A percentile compares a stretch with the other conserved stretches of the same genome.
Evolutionary conservation across 23 tunicate genomes (phyloP).

Genomic region (Halocynthia roretzi): DNA sequence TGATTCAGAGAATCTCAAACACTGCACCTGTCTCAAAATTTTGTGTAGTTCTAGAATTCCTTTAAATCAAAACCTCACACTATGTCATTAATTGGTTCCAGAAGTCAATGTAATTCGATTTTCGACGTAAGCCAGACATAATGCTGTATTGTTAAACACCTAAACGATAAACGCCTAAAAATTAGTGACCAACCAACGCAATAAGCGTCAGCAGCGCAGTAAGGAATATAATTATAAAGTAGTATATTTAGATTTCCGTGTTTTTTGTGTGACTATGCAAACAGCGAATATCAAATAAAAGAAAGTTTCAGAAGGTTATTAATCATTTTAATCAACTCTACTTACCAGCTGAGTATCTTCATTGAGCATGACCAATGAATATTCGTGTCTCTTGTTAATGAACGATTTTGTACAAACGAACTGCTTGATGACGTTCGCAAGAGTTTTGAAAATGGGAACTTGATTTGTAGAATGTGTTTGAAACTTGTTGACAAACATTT

Average conservation of each 20-base stretch:
- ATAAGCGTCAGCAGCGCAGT: background rate
- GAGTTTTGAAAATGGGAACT: slow-evolving; percentile 39
- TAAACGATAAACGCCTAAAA: too few relatives aligned
- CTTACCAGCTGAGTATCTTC: slow-evolving; percentile 64
- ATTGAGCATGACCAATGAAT: slow-evolving; percentile 49
- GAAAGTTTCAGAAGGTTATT: background rate
- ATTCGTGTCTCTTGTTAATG: slow-evolving; percentile 55
- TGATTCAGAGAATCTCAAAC: too few relatives aligned
- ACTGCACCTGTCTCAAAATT: too few relatives aligned
- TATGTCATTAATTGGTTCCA: too few relatives aligned
- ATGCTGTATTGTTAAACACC: too few relatives aligned
- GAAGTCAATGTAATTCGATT: too few relatives aligned
- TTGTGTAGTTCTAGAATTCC: too few relatives aligned
- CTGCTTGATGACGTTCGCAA: slow-evolving; percentile 57
- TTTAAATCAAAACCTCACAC: too few relatives aligned
- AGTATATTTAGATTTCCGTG: too few relatives aligned
- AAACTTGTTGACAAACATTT: slow-evolving; percentile 45
- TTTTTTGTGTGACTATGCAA: too few relatives aligned
- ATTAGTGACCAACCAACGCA: background rate
- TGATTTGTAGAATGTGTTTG: slow-evolving; percentile 37
- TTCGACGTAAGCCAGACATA: too few relatives aligned
- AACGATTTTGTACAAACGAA: slow-evolving; percentile 65
- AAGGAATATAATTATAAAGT: too few relatives aligned
- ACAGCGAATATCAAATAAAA: background rate
- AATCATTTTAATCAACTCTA: background rate